Conservation (phyloP, 2,797 vertebrate species). For the Jordanella pulchra region DNA sequence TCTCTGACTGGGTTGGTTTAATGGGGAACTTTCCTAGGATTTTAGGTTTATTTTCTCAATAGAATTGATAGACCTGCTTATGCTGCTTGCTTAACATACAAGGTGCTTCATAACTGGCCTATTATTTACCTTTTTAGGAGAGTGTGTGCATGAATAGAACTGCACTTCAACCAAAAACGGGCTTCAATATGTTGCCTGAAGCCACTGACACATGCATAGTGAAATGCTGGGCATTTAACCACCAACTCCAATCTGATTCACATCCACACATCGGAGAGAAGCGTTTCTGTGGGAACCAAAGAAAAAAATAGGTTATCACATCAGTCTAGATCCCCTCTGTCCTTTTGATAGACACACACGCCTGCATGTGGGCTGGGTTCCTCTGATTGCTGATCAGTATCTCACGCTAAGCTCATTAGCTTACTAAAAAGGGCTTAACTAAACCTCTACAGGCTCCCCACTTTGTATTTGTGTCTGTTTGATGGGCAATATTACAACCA, state of each 20-base stretch:
- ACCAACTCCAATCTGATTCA: constrained; percentile 7
- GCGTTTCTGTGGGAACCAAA: constrained; percentile 1
- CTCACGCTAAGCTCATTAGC: constrained; percentile 77
- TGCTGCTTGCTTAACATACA: neutral
- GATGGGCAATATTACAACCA: constrained; percentile 64
- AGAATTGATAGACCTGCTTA: neutral
- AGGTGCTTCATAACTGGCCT: constrained; percentile 6
- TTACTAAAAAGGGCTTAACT: constrained; percentile 68
- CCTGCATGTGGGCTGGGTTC: constrained; percentile 48
- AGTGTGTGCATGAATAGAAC: constrained; percentile 4
- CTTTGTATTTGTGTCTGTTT: constrained; percentile 63
- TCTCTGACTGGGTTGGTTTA: no score
- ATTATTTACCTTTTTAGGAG: constrained; percentile 2
- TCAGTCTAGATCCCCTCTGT: constrained; percentile 30
- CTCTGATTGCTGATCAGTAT: constrained; percentile 76
- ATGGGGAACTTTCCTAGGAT: no score
- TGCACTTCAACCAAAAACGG: no score
- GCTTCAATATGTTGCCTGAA: no score
- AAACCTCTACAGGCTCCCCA: constrained; percentile 69
- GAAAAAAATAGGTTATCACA: constrained; percentile 15
- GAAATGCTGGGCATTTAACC: constrained; percentile 6
- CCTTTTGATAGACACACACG: constrained; percentile 47
- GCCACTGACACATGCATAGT: neutral
- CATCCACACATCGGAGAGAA: constrained; percentile 13
- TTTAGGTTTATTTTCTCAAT: no score